These are phyloP conservation scores for Trachelus troglodyta DNA, from an alignment of 2,888 invertebrate genomes.

Conservation along the genomic window DNA sequence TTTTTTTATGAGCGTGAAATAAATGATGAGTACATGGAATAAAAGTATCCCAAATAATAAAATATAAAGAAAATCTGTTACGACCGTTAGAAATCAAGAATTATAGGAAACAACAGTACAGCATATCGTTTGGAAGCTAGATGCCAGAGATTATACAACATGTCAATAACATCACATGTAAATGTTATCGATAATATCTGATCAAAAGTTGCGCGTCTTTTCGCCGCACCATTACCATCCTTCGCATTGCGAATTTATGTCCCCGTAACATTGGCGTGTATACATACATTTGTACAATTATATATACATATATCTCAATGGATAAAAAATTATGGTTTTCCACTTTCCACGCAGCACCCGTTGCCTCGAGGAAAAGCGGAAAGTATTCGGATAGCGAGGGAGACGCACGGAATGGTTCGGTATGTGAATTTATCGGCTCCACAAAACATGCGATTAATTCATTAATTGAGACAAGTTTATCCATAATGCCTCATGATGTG, in stretches of 20 bases:
- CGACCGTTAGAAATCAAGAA: not conserved
- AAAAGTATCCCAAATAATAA: not conserved
- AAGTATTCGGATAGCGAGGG: conserved; percentile 45
- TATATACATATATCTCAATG: not conserved
- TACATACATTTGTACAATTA: not conserved
- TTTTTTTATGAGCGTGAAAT: not conserved
- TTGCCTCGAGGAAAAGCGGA: conserved; percentile 38
- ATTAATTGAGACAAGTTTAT: not conserved
- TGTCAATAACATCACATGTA: not conserved
- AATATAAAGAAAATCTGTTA: not conserved
- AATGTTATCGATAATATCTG: not conserved
- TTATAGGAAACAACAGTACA: not conserved
- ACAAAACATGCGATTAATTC: not conserved
- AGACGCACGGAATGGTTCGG: conserved; percentile 42
- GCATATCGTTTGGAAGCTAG: not conserved
- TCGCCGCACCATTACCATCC: not conserved
- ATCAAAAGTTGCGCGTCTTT: not conserved
- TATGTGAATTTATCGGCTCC: conserved; percentile 33
- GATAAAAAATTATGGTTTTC: conserved; percentile 41
- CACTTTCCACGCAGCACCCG: conserved; percentile 48
- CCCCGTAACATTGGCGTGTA: not conserved
- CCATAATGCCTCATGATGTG: not conserved
- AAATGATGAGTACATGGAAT: not conserved
- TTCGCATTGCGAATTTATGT: not conserved
- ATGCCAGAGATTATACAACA: not conserved